A percentile compares a stretch with the other conserved stretches of the same genome.
phyloP scores from a whole-genome alignment of 2,113 vertebrate genomes.

The Ornithorhynchus anatinus region DNA sequence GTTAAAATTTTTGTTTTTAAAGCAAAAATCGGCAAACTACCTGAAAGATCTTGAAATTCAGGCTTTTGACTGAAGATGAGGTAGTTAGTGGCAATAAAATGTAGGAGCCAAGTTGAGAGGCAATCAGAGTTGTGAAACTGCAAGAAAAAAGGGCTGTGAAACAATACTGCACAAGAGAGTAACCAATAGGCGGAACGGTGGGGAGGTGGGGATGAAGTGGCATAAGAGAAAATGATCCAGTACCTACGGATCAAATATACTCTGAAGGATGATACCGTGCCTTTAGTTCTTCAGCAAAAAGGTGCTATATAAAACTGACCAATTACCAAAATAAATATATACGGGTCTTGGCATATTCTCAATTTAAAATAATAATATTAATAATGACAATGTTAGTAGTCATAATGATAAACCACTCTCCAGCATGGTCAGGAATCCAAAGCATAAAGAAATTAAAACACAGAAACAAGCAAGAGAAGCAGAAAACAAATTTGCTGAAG shows the following conservation, averaged over 20 bases:
- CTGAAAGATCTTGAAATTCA: slow-evolving; percentile 96
- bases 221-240: background rate
- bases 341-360: background rate
- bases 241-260: accelerated
- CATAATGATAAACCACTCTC: background rate
- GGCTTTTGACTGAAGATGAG: slow-evolving; percentile 98
- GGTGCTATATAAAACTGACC: accelerated
- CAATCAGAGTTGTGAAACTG: slow-evolving; percentile 96
- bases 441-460: background rate
- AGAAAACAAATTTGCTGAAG: background rate
- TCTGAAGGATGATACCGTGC: background rate
- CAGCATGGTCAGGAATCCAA: background rate
- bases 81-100: slow-evolving; percentile 98
- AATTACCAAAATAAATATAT: accelerated
- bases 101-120: slow-evolving; percentile 94
- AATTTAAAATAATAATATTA: too few species aligned
- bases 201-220: too few species aligned
- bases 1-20: slow-evolving; percentile 12
- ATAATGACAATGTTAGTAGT: too few species aligned
- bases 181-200: accelerated
- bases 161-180: background rate
- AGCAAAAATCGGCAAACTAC: slow-evolving; percentile 66
- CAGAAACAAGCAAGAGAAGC: background rate
- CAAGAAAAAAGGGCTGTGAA: slow-evolving; percentile 25
- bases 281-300: too few species aligned